Conservation (phyloP, 2,888 invertebrate species). For the Fabriciana adippe region DNA sequence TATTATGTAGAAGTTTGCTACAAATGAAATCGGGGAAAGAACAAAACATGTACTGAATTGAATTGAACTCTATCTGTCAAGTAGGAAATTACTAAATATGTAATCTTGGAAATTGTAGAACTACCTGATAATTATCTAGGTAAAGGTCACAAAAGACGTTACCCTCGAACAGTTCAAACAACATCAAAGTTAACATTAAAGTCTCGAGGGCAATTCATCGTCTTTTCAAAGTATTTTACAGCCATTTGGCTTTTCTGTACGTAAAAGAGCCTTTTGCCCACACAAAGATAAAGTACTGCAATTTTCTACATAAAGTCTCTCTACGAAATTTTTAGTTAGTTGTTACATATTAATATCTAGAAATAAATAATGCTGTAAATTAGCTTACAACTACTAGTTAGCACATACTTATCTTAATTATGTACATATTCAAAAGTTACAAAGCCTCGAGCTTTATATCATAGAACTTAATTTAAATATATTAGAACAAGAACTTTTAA, state of each 20-base stretch:
- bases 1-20: no score
- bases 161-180: conserved; percentile 30
- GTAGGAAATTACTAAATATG: neutral
- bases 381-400: no score
- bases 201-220: conserved; percentile 34
- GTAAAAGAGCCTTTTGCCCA: conserved; percentile 20
- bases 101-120: conserved; percentile 5
- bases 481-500: no score
- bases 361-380: no score
- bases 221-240: conserved; percentile 34
- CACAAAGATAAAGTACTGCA: conserved; percentile 28
- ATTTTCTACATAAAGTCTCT: conserved; percentile 26
- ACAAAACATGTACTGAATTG: neutral
- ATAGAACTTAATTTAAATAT: no score
- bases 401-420: no score
- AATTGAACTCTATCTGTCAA: neutral
- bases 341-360: no score
- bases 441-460: no score
- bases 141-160: conserved; percentile 24
- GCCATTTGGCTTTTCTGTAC: conserved; percentile 31
- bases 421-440: no score
- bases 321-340: neutral
- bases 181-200: conserved; percentile 34
- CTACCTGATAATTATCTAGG: conserved; percentile 3
- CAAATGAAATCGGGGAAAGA: no score